These are phyloP conservation scores for Philaethria dido DNA, from an alignment of 2,888 invertebrate genomes.

Conservation along the genomic window DNA sequence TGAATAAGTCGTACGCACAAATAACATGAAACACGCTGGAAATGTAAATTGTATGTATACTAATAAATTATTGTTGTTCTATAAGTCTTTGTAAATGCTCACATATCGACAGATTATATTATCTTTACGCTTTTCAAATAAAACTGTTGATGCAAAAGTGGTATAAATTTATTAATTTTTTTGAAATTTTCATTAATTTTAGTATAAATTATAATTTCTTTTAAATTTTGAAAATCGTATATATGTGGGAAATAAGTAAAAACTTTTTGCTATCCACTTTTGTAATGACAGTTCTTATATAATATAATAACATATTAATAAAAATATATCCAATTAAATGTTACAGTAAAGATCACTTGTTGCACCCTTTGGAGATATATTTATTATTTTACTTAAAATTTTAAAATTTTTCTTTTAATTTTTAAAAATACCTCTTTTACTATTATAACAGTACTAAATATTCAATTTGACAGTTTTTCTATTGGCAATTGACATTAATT, in stretches of 20 bases:
- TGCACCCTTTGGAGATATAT: slow-evolving; percentile 34
- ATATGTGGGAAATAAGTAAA: background rate
- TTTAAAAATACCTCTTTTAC: background rate
- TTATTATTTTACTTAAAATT: background rate
- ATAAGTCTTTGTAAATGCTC: slow-evolving; percentile 44
- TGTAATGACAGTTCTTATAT: background rate
- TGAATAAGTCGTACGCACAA: slow-evolving; percentile 12
- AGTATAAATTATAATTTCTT: no score
- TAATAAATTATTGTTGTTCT: slow-evolving; percentile 60
- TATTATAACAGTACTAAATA: background rate
- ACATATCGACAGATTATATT: slow-evolving; percentile 13
- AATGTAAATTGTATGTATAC: slow-evolving; percentile 54
- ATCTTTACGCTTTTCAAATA: background rate
- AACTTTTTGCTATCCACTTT: background rate
- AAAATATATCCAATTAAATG: slow-evolving; percentile 31
- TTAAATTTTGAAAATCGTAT: background rate
- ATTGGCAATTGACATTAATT: slow-evolving; percentile 8
- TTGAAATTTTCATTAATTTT: no score
- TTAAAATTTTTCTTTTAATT: background rate
- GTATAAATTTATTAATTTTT: no score
- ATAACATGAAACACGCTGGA: slow-evolving; percentile 4
- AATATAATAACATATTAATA: background rate
- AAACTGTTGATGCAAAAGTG: background rate
- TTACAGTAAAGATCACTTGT: slow-evolving; percentile 31
- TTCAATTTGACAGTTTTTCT: background rate